A percentile compares a stretch with the other conserved stretches of the same genome.
Conservation (phyloP, 92 coral and sea anemone species). For the Paragorgia papillata region DNA sequence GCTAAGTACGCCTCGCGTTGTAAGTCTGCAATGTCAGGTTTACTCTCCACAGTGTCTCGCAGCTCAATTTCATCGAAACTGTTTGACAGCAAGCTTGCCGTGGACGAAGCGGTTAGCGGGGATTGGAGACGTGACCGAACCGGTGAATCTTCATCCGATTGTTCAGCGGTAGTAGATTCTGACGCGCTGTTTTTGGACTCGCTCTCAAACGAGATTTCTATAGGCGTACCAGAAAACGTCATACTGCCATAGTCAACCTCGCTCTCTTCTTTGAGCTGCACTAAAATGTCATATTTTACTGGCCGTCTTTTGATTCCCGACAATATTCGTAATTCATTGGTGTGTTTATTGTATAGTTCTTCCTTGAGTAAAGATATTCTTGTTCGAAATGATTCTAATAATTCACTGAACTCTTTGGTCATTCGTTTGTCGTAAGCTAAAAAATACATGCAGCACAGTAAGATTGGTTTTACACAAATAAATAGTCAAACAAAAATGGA, state of each 20-base stretch:
- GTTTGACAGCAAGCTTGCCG: too few species aligned
- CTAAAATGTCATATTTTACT: slow-evolving; percentile 9
- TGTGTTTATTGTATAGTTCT: slow-evolving; percentile 26
- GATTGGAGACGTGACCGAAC: too few species aligned
- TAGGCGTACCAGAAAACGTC: not conserved
- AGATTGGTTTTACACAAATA: too few species aligned
- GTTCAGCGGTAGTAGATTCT: not conserved
- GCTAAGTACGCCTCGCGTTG: slow-evolving; percentile 36
- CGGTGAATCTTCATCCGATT: too few species aligned
- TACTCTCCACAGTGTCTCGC: not conserved
- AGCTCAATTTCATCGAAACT: not conserved
- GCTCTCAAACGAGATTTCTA: too few species aligned
- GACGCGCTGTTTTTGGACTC: not conserved
- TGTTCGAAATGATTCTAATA: not conserved
- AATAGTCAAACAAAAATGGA: too few species aligned
- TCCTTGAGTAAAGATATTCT: slow-evolving; percentile 12
- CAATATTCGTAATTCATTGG: slow-evolving; percentile 10
- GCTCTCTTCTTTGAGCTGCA: not conserved
- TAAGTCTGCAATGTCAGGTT: slow-evolving; percentile 15
- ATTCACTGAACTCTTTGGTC: not conserved
- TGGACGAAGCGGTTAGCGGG: too few species aligned
- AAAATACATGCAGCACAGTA: too few species aligned
- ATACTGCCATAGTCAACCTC: not conserved
- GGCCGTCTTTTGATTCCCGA: slow-evolving; percentile 10
- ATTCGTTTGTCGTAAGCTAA: slow-evolving; percentile 4